Conservation (phyloP, 2,888 invertebrate genomes). For the Protula sp. region DNA sequence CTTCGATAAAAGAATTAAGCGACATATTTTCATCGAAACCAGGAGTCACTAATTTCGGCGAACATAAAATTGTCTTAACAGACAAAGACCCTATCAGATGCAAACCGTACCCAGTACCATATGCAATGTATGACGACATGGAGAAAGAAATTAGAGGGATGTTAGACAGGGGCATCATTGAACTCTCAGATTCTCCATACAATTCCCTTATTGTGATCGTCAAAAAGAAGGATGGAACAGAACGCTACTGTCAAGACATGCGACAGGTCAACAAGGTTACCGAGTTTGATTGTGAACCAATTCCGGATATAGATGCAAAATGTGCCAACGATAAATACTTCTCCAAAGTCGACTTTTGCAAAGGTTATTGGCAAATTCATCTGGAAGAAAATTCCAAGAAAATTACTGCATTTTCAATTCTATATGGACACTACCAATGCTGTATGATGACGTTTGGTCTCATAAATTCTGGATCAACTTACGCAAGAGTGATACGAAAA, state of each 20-base stretch:
- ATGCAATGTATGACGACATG: neutral
- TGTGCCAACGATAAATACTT: neutral
- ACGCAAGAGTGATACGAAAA: conserved; percentile 7
- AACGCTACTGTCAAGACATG: neutral
- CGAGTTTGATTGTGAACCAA: neutral
- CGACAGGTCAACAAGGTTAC: neutral
- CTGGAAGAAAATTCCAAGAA: neutral
- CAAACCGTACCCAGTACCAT: neutral
- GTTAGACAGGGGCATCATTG: neutral
- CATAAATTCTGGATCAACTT: conserved; percentile 4
- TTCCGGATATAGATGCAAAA: neutral
- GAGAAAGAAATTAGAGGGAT: neutral
- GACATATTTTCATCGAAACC: neutral
- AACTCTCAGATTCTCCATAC: neutral
- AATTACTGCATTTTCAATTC: conserved; percentile 1
- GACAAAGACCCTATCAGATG: neutral
- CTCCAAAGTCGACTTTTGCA: neutral
- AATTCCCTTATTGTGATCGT: neutral
- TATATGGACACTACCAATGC: conserved; percentile 4
- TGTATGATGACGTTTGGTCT: conserved; percentile 6
- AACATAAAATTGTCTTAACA: neutral
- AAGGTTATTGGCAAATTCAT: conserved; percentile 1
- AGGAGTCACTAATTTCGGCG: neutral
- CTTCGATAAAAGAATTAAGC: neutral
- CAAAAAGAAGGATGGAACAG: neutral